Conservation (phyloP, 2,113 vertebrate species). For the Chamaea fasciata region DNA sequence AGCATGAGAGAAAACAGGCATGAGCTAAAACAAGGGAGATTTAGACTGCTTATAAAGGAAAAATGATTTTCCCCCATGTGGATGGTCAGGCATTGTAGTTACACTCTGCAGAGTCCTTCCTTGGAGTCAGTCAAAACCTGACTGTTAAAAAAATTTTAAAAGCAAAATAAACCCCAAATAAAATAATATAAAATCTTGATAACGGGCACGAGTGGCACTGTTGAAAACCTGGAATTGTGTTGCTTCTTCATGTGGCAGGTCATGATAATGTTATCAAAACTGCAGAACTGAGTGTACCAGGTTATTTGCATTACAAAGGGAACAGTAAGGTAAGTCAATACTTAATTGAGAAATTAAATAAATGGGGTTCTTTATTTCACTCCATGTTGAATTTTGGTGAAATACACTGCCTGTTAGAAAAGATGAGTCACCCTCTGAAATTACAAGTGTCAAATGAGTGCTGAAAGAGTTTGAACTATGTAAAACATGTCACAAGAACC, state of each 20-base stretch:
- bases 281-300: not conserved
- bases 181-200: not conserved
- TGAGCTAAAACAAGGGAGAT: not conserved
- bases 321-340: not conserved
- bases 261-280: not conserved
- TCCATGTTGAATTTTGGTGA: not conserved
- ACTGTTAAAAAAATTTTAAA: not conserved
- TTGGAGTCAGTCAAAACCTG: not conserved
- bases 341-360: not conserved
- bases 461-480: not conserved
- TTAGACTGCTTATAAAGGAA: not conserved
- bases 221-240: not conserved
- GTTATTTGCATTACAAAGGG: not conserved
- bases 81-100: not conserved
- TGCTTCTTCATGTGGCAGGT: not conserved
- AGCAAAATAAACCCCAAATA: not conserved
- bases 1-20: not conserved
- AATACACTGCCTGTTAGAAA: not conserved
- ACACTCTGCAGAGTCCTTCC: not conserved
- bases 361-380: not conserved
- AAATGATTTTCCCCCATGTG: not conserved
- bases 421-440: not conserved
- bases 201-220: rapidly evolving
- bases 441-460: not conserved
- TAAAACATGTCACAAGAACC: not conserved